Percentiles rank a stretch among this genome's conserved stretches.
phyloP scores from a whole-genome alignment of 2,888 invertebrate species.

The Rhagonycha lutea region DNA sequence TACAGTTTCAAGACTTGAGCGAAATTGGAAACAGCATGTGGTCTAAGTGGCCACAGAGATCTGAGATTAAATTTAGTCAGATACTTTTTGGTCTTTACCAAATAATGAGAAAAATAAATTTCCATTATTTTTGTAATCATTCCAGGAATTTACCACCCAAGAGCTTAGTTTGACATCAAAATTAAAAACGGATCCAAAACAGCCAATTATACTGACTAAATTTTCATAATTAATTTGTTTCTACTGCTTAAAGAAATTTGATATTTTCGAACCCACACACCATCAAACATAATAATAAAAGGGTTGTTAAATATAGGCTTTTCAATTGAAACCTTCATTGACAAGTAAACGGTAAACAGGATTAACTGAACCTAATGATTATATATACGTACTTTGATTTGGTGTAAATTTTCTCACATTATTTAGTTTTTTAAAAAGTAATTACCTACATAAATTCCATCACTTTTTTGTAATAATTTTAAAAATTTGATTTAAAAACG shows the following conservation, averaged over 20 bases:
- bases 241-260: not conserved
- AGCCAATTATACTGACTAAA: not conserved
- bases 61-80: constrained; percentile 46
- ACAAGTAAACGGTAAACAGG: constrained; percentile 2
- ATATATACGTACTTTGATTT: not conserved
- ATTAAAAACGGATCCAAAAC: not conserved
- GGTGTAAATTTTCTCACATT: not conserved
- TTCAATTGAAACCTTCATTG: not conserved
- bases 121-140: not conserved
- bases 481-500: not conserved
- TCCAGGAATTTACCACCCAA: not conserved
- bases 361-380: not conserved
- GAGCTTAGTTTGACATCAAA: not conserved
- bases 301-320: constrained; percentile 4
- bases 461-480: not conserved
- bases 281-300: not conserved
- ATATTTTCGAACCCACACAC: not conserved
- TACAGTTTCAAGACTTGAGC: constrained; percentile 25
- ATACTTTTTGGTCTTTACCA: constrained; percentile 30
- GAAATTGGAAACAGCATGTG: constrained; percentile 43
- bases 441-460: not conserved
- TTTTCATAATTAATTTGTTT: not conserved
- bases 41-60: constrained; percentile 46
- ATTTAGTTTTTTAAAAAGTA: not conserved
- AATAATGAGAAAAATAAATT: constrained; percentile 1